Evolutionary conservation across 92 coral and sea anemone species (phyloP), one percentile per base, ranked within the genome.

Genomic region (Zoanthus gigantus): DNA sequence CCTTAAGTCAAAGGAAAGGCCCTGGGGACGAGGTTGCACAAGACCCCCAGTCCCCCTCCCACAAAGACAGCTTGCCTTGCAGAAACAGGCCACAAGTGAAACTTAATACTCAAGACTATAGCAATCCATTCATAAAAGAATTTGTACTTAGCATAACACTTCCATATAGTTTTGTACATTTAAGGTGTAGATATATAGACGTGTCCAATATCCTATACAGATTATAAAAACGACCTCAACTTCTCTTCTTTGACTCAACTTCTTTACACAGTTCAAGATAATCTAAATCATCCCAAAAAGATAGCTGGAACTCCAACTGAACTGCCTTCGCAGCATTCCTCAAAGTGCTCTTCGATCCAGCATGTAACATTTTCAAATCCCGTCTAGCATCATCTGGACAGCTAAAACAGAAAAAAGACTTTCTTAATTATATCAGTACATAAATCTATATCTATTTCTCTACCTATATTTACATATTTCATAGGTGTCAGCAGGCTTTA

Each of bases 271-370:
- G 45, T 52, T 63, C 84, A 42, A 34, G 61, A 46, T 81, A 81
- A 66, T 81, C 46, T 48, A 81, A 23, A 42, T 81, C 85, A 7
- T 31, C 23, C 85, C 85, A 81, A 6, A 45, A 74, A 18, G 74
- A 16, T 30, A 66, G 61, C 31, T 66, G 75, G 4, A 81, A 44
- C 9, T 81, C 85, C 23, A 11, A 28, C n/a, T 81, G 85, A 5
- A 81, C 61, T n/a, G 28, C 85, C 45, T 81, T 81, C 5, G 75
- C 85, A 1, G 85, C 61, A 45, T 81, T 73, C 23, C 7, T 66
- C 61, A 81, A 66, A 6, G 60, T 23, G 28, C 65, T 45, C 85
- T 81, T 81, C 65, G 85, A 81, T 46, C 85, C 85, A 23, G 85
- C 85, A 81, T 81, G 85, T 66, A 81, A 28, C 85, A 81, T 81